These are phyloP conservation scores for Eupithecia pulchellata DNA, from an alignment of 2,888 invertebrate genomes.

Conservation along the genomic window DNA sequence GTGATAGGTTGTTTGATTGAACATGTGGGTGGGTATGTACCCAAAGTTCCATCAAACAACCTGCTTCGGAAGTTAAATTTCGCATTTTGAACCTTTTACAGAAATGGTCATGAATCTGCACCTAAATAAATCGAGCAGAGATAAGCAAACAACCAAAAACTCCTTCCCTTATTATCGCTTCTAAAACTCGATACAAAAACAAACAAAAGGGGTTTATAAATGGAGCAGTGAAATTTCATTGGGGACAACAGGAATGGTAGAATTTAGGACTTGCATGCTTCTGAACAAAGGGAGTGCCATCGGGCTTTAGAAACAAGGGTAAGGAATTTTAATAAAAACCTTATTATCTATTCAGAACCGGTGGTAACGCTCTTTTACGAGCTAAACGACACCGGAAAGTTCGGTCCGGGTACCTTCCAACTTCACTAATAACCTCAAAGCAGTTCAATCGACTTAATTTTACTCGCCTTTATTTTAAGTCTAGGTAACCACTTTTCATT, in stretches of 20 bases:
- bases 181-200: slow-evolving; percentile 56
- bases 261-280: slow-evolving; percentile 69
- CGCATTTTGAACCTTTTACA: slow-evolving; percentile 25
- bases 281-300: slow-evolving; percentile 69
- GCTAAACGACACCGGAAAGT: slow-evolving; percentile 66
- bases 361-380: slow-evolving; percentile 80
- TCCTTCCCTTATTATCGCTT: slow-evolving; percentile 51
- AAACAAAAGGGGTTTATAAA: slow-evolving; percentile 61
- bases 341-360: slow-evolving; percentile 82
- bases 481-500: neutral
- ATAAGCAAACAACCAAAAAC: slow-evolving; percentile 50
- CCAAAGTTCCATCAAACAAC: too few species aligned
- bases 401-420: slow-evolving; percentile 65
- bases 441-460: slow-evolving; percentile 66
- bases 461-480: slow-evolving; percentile 44
- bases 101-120: slow-evolving; percentile 37
- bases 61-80: too few species aligned
- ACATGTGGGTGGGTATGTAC: neutral
- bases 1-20: neutral
- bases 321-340: slow-evolving; percentile 84
- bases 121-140: slow-evolving; percentile 47
- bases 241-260: slow-evolving; percentile 56
- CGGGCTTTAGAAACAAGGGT: slow-evolving; percentile 73
- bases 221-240: slow-evolving; percentile 68
- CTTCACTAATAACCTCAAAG: slow-evolving; percentile 71